Percentiles rank a stretch among this genome's conserved stretches.
phyloP scores from a whole-genome alignment of 2,113 vertebrate species.

The Microcebus lehilahytsara region DNA sequence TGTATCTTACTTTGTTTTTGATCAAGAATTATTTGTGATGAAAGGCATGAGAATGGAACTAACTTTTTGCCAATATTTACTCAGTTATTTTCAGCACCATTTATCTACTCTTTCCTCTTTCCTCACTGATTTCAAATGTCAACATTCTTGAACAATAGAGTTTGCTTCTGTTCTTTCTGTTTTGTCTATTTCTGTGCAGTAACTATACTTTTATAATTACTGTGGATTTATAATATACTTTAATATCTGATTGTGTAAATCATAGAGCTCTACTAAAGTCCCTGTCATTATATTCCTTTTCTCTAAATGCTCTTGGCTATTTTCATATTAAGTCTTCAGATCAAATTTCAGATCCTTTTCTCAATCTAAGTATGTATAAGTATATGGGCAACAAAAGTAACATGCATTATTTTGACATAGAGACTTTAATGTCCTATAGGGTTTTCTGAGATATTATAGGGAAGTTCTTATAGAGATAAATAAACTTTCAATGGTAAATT shows the following conservation, averaged over 20 bases:
- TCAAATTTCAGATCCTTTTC: neutral
- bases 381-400: neutral
- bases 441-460: neutral
- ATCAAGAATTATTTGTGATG: neutral
- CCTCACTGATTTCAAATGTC: neutral
- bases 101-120: neutral
- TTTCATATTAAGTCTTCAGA: neutral
- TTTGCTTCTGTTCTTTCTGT: neutral
- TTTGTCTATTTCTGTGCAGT: neutral
- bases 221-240: neutral
- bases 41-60: neutral
- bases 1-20: neutral
- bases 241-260: neutral
- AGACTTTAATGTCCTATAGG: neutral
- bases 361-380: neutral
- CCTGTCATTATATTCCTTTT: neutral
- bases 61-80: neutral
- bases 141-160: neutral
- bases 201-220: neutral
- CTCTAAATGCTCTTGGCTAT: neutral
- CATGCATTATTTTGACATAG: neutral
- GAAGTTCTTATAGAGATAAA: neutral
- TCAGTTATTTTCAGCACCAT: neutral
- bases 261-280: neutral
- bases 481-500: neutral